These are phyloP conservation scores for Tauraco erythrolophus DNA, from an alignment of 2,113 vertebrate species.

Conservation along the genomic window DNA sequence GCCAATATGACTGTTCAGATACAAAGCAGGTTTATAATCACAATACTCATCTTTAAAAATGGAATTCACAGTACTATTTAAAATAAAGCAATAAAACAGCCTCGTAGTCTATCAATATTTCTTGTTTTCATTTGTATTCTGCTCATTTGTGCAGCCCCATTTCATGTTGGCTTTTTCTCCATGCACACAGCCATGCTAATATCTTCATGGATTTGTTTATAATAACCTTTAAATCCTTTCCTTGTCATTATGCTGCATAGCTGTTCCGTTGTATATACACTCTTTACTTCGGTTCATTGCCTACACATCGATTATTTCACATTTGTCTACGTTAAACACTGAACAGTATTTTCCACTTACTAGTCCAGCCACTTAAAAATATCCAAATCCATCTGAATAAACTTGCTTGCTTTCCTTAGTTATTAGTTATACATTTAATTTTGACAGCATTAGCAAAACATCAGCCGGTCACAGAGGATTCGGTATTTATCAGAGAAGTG, in stretches of 20 bases:
- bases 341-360: constrained; percentile 38
- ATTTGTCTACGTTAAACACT: constrained; percentile 40
- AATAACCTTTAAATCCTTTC: constrained; percentile 55
- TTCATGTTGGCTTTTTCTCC: constrained; percentile 2
- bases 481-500: background rate
- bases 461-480: background rate
- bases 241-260: constrained; percentile 27
- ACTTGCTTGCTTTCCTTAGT: background rate
- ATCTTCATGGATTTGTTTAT: constrained; percentile 51
- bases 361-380: background rate
- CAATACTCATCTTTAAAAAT: background rate
- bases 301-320: constrained; percentile 39
- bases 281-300: constrained; percentile 36
- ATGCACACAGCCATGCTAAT: background rate
- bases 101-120: background rate
- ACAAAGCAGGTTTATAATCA: background rate
- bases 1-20: background rate
- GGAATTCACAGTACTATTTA: background rate
- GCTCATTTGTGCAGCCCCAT: constrained; percentile 4
- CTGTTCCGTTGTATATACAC: background rate
- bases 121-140: background rate
- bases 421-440: background rate
- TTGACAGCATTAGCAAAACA: background rate
- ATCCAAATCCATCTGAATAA: background rate
- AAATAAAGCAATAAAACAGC: background rate